Base-by-base conservation (phyloP, 2,113 vertebrate genomes). In the Spheniscus mendiculus region DNA sequence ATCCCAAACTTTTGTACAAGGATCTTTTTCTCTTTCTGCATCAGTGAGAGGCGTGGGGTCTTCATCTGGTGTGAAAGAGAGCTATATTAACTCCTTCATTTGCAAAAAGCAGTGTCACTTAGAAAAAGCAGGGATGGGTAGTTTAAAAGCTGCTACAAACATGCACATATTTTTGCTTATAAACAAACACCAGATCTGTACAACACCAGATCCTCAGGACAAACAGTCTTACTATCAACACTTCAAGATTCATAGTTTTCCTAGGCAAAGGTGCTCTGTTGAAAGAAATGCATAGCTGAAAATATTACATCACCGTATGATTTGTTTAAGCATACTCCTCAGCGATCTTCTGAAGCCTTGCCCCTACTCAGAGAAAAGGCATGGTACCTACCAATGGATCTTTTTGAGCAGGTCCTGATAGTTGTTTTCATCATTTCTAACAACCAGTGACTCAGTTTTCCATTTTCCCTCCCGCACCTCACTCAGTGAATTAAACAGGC, bases 391-490 rank as follows among this genome's bases (percentile, higher is more conserved):
- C 65, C 56, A 74, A 11, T 12, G 44, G 65, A 70, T 52, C 40
- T 62, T 65, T 90, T 16, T 67, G 30, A 96, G 59, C 38, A 87
- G 23, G 44, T 89, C 65, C 73, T 61, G 34, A 47, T 52, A 40
- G 66, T 19, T 72, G 61, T 90, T 94, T 90, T 63, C 81, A 76
- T 72, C 2, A 79, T 96, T 87, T 85, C 52, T 87, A 91, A 71
- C 30, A 83, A 89, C 34, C 20, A 85, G 71, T 91, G 93, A 91
- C 70, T 96, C 70, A 90, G 82, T 94, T 95, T 93, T 87, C 84
- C 73, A 94, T 69, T 90, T 36, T 34, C 26, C 29, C 58, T 91
- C 53, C 71, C 38, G 59, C 66, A 87, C 40, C 70, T 97, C 94
- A 69, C 70, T 90, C 53, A 32, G 58, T 72, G 83, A 86, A 93